A percentile compares a stretch with the other conserved stretches of the same genome.
Conservation (phyloP, 2,113 vertebrate genomes). For the mouse (Mus musculus) region DNA sequence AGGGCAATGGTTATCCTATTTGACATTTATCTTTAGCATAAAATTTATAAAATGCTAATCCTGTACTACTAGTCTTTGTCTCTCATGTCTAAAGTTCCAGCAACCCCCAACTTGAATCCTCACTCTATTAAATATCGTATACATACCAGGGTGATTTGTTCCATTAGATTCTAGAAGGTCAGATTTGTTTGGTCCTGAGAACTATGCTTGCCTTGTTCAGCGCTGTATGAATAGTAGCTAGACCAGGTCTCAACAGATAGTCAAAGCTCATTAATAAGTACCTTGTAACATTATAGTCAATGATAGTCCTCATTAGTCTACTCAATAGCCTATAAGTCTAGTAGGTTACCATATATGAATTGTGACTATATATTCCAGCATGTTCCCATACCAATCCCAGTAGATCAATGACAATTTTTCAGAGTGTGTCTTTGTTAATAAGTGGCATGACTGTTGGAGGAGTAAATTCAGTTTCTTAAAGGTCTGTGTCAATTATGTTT, state of each 20-base stretch:
- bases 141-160: neutral
- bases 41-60: neutral
- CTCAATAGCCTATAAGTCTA: too few species aligned
- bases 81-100: neutral
- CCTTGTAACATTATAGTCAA: too few species aligned
- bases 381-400: neutral
- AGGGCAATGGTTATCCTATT: neutral
- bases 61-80: neutral
- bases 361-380: too few species aligned
- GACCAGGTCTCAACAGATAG: neutral
- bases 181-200: neutral
- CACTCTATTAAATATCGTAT: neutral
- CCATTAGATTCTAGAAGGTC: neutral
- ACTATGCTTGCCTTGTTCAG: neutral
- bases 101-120: neutral
- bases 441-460: neutral
- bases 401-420: neutral
- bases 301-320: neutral
- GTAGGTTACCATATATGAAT: neutral
- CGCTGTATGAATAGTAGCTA: rapidly evolving
- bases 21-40: neutral
- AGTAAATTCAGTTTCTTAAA: neutral
- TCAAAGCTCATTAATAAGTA: neutral
- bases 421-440: neutral
- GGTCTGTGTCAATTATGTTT: neutral